A percentile compares a stretch with the other conserved stretches of the same genome.
Evolutionary conservation across 2,888 invertebrate genomes (phyloP).

Genomic region (Calephelis perditalis): DNA sequence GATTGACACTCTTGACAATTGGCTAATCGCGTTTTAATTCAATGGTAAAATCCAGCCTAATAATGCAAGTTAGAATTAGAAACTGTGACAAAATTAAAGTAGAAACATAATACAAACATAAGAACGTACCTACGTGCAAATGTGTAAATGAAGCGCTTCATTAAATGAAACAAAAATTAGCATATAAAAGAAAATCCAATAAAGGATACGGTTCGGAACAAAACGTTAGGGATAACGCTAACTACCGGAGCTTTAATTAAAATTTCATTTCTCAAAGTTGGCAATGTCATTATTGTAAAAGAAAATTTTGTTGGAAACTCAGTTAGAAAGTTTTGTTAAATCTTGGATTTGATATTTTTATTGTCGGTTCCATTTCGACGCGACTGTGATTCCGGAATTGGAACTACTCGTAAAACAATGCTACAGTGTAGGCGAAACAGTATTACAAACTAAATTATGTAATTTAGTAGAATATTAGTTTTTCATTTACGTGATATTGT

Average conservation of each 20-base stretch:
- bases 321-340: slow-evolving; percentile 1
- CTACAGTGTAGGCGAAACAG: too few relatives aligned
- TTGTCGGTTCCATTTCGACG: slow-evolving; percentile 7
- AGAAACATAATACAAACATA: too few relatives aligned
- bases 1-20: too few relatives aligned
- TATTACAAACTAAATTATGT: too few relatives aligned
- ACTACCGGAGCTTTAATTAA: slow-evolving; percentile 10
- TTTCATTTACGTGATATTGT: too few relatives aligned
- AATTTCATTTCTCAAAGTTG: slow-evolving; percentile 11
- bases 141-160: not conserved
- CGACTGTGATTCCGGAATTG: not conserved
- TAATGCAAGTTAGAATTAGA: too few relatives aligned
- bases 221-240: not conserved
- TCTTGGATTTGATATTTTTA: slow-evolving; percentile 5
- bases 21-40: too few relatives aligned
- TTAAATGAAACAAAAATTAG: slow-evolving; percentile 24
- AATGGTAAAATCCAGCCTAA: too few relatives aligned
- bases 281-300: slow-evolving; percentile 9
- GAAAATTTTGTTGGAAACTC: slow-evolving; percentile 11
- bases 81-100: too few relatives aligned
- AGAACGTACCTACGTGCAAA: not conserved
- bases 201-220: slow-evolving; percentile 19
- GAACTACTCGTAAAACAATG: not conserved
- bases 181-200: slow-evolving; percentile 29
- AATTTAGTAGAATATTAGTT: too few relatives aligned